A percentile compares a stretch with the other conserved stretches of the same genome.
Evolutionary conservation across 2,888 invertebrate species (phyloP).

Genomic region (Platynereis dumerilii): DNA sequence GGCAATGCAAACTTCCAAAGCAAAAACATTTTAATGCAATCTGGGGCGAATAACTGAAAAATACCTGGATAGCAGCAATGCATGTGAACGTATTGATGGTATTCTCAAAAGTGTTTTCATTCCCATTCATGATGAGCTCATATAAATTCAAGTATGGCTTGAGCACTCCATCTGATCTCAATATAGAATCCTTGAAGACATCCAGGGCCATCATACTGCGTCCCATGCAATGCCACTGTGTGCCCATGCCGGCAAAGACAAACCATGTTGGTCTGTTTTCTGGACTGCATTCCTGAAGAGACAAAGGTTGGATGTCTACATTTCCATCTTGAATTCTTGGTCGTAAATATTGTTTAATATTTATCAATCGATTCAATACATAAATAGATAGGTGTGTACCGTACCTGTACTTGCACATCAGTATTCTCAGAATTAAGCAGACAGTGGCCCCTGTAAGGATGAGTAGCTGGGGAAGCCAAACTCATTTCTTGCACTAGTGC

Average conservation of each 20-base stretch:
- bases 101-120: slow-evolving; percentile 80
- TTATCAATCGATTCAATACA: too few species aligned
- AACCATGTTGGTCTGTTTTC: slow-evolving; percentile 88
- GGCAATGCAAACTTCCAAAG: slow-evolving; percentile 7
- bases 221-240: slow-evolving; percentile 97
- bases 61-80: slow-evolving; percentile 92
- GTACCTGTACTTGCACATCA: slow-evolving; percentile 44
- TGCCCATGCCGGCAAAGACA: slow-evolving; percentile 95
- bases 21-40: neutral
- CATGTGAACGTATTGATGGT: slow-evolving; percentile 89
- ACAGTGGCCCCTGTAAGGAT: slow-evolving; percentile 82
- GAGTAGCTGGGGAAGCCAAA: slow-evolving; percentile 69
- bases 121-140: slow-evolving; percentile 78
- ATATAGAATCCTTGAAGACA: slow-evolving; percentile 79
- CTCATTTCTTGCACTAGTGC: slow-evolving; percentile 54
- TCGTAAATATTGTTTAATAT: too few species aligned
- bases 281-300: slow-evolving; percentile 53
- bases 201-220: slow-evolving; percentile 83
- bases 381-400: too few species aligned
- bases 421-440: slow-evolving; percentile 71
- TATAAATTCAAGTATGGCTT: slow-evolving; percentile 83
- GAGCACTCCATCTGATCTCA: slow-evolving; percentile 78
- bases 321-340: too few species aligned
- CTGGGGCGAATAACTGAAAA: too few species aligned
- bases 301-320: too few species aligned